phyloP scores from a whole-genome alignment of 1,140 invertebrate genomes.

The Oreohelix idahoensis region DNA sequence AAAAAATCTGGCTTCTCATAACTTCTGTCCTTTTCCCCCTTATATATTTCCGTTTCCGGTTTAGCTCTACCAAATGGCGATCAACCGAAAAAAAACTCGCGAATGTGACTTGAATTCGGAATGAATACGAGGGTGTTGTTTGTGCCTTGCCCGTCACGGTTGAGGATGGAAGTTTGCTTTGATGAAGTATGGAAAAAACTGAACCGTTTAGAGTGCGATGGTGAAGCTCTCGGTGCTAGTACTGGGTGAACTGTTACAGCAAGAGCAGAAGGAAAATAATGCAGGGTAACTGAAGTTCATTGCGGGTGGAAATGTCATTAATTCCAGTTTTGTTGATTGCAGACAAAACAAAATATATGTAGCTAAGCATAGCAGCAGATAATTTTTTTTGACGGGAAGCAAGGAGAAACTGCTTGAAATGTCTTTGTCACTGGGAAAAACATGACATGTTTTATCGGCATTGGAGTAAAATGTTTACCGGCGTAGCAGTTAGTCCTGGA shows the following conservation, averaged over 20 bases:
- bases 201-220: not conserved
- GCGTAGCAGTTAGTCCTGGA: no score
- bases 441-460: no score
- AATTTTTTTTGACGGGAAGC: not conserved
- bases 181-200: not conserved
- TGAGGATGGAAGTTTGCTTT: slow-evolving; percentile 1
- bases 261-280: not conserved
- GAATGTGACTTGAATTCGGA: not conserved
- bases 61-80: not conserved
- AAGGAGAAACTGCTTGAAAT: not conserved
- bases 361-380: not conserved
- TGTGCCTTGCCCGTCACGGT: not conserved
- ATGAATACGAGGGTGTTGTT: not conserved
- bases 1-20: not conserved
- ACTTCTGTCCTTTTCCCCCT: not conserved
- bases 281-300: not conserved
- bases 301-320: not conserved
- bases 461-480: no score
- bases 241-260: not conserved
- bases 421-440: not conserved
- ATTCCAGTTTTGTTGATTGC: not conserved
- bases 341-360: not conserved
- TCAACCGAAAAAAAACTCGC: not conserved
- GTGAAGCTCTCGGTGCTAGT: not conserved
- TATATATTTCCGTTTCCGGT: not conserved